A percentile compares a stretch with the other conserved stretches of the same genome.
These are phyloP conservation scores for Crotalus tigris DNA, from an alignment of 2,113 vertebrate genomes.

Conservation along the genomic window DNA sequence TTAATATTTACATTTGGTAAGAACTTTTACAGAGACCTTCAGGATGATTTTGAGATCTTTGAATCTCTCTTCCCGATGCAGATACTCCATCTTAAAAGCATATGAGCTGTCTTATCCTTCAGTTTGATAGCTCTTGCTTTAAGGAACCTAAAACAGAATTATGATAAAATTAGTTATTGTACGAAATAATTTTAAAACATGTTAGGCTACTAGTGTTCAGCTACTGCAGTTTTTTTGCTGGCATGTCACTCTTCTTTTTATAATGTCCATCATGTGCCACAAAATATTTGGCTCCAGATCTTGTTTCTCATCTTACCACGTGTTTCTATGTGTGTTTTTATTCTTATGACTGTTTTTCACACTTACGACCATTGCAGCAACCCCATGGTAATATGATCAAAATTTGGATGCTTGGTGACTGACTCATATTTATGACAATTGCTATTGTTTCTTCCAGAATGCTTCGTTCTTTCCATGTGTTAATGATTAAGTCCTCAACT, in stretches of 20 bases:
- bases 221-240: background rate
- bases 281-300: background rate
- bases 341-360: background rate
- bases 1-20: background rate
- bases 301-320: background rate
- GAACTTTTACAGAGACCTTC: background rate
- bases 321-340: background rate
- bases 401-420: too few species aligned
- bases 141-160: background rate
- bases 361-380: background rate
- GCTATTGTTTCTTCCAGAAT: too few species aligned
- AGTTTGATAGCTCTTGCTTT: background rate
- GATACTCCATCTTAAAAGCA: background rate
- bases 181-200: background rate
- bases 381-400: too few species aligned
- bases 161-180: too few species aligned
- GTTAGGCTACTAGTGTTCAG: background rate
- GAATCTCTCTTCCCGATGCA: background rate
- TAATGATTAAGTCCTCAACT: too few species aligned
- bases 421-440: too few species aligned
- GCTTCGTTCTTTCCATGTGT: too few species aligned
- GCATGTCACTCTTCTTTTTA: background rate
- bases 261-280: background rate
- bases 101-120: background rate
- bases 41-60: background rate